Evolutionary conservation across 2,888 invertebrate genomes (phyloP).

Genomic region (Xanthorhoe designata): DNA sequence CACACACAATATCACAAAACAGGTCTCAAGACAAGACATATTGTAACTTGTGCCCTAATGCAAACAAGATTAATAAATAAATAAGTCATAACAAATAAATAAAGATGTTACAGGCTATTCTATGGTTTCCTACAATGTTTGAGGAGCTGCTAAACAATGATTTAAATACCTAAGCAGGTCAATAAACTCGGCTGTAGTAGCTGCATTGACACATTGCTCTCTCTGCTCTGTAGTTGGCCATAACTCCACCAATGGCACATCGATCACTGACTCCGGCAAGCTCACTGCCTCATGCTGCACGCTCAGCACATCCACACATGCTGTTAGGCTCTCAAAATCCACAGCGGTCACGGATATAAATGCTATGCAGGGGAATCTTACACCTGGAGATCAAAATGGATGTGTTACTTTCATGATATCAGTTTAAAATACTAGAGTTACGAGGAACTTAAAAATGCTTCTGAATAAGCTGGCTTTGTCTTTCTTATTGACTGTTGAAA

Average conservation of each 20-base stretch:
- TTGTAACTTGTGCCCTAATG: too few relatives aligned
- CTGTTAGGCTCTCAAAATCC: slow-evolving; percentile 82
- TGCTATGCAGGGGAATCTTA: slow-evolving; percentile 88
- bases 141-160: neutral
- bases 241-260: slow-evolving; percentile 85
- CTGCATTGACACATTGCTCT: slow-evolving; percentile 84
- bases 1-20: too few relatives aligned
- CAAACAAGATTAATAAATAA: too few relatives aligned
- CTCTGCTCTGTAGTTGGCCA: slow-evolving; percentile 88
- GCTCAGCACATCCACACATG: slow-evolving; percentile 86
- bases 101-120: too few relatives aligned
- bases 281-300: slow-evolving; percentile 88
- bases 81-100: too few relatives aligned
- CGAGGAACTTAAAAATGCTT: too few relatives aligned
- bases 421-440: too few relatives aligned
- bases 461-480: too few relatives aligned
- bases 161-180: slow-evolving; percentile 82
- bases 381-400: slow-evolving; percentile 77
- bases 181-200: slow-evolving; percentile 87
- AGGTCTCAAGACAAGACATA: too few relatives aligned
- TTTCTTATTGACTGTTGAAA: too few relatives aligned
- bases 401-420: too few relatives aligned
- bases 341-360: slow-evolving; percentile 85
- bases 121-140: too few relatives aligned
- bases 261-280: slow-evolving; percentile 86